Evolutionary conservation across 2,113 vertebrate species (phyloP), one percentile per base, ranked within the genome.

Genomic region (Megatriorchis doriae): DNA sequence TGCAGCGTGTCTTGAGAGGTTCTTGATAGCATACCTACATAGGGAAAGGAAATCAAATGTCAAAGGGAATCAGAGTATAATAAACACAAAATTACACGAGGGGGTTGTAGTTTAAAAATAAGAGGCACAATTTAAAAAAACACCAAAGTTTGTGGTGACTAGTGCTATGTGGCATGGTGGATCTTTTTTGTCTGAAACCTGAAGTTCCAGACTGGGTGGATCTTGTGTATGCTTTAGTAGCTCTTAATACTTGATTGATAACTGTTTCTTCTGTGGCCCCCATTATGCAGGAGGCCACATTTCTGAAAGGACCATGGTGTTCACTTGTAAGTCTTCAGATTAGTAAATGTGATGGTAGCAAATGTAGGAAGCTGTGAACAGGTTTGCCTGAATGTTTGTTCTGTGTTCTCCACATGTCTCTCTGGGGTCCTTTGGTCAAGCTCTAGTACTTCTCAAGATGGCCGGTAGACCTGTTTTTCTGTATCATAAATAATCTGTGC

Each of bases 251-350:
- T 40, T 34, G 34, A 79, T 34, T 61, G 16, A 0, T 21, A 32
- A 13, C 20, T 20, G 5, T 42, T 62, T 58, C 40, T 61, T 45
- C 36, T 34, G 34, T 61, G 79, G 29, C 21, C 43, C 7, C 7
- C 3, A 0, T 53, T 52, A 5, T 1, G 8, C 34, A 70, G 67
- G 45, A 58, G 48, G n/a, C 47, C 0, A 4, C 2, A 1, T 65
- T 75, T 80, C 43, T n/a, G 34, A 10, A 68, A 68, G 66, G 29
- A 21, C 38, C 3, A 0, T 3, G 12, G 8, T 20, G 19, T 32
- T 50, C 56, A 9, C 26, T 61, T 36, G 29, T 53, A 22, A 82
- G n/a, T 59, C 40, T 61, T 79, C 32, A 16, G 36, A 6, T 45
- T 29, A 78, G 6, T 58, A 22, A 42, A 23, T 16, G 48, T 29